A percentile compares a stretch with the other conserved stretches of the same genome.
These are phyloP conservation scores for Ennomos quercinarius DNA, from an alignment of 2,888 invertebrate species.

Conservation along the genomic window DNA sequence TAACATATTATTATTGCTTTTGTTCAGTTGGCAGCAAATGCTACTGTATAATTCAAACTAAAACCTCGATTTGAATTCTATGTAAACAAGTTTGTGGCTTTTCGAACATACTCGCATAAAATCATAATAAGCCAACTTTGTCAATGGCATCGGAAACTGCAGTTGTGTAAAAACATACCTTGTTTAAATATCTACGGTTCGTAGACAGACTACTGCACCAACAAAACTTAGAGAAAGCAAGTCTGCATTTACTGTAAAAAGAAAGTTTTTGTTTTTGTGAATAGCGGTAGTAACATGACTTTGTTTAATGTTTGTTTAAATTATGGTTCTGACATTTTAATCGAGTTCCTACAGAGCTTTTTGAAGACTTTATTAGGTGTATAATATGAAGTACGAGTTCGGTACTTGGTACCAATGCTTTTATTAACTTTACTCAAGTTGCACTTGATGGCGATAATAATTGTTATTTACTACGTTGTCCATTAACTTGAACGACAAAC, in stretches of 20 bases:
- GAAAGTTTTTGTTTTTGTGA: no score
- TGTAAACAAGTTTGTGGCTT: slow-evolving; percentile 77
- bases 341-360: no score
- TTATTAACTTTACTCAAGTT: no score
- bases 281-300: no score
- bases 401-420: no score
- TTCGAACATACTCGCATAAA: slow-evolving; percentile 75
- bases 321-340: no score
- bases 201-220: neutral
- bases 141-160: slow-evolving; percentile 63
- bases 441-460: no score
- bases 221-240: neutral
- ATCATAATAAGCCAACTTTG: slow-evolving; percentile 77
- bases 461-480: no score
- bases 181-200: slow-evolving; percentile 24
- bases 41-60: slow-evolving; percentile 76
- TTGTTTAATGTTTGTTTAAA: neutral
- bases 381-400: no score
- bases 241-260: neutral
- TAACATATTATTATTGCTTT: slow-evolving; percentile 34
- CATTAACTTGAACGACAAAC: no score
- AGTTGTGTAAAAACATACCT: slow-evolving; percentile 47
- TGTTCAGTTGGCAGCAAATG: slow-evolving; percentile 67
- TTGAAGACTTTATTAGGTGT: no score
- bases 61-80: slow-evolving; percentile 76